Percentiles rank a stretch among this genome's conserved stretches.
phyloP scores from a whole-genome alignment of 1,140 invertebrate species.

The Heliconius himera region DNA sequence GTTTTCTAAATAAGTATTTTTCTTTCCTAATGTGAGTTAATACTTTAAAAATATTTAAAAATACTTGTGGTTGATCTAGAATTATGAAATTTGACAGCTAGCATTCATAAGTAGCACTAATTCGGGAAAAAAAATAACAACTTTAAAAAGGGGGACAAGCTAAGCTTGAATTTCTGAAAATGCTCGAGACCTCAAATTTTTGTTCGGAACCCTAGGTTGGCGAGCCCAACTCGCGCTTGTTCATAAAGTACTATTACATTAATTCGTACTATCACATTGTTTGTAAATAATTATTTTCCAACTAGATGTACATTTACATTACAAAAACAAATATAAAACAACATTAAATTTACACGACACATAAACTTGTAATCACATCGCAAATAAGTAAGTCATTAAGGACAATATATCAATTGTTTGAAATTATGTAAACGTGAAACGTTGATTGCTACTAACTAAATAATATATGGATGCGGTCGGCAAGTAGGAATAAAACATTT shows the following conservation, averaged over 20 bases:
- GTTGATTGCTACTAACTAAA: not conserved
- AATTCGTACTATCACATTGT: not conserved
- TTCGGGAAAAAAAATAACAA: too few species aligned
- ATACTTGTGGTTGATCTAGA: too few species aligned
- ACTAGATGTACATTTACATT: not conserved
- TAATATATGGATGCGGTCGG: not conserved
- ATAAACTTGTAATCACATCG: not conserved
- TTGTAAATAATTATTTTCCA: not conserved
- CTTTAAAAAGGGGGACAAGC: too few species aligned
- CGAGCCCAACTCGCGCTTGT: too few species aligned
- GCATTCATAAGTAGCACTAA: too few species aligned
- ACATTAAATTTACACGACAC: constrained; percentile 7
- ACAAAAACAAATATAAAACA: not conserved
- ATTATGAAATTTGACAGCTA: too few species aligned
- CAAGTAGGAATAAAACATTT: not conserved
- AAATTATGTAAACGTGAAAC: constrained; percentile 1
- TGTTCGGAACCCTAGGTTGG: too few species aligned
- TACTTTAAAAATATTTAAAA: too few species aligned
- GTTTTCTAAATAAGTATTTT: too few species aligned
- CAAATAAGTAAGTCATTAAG: constrained; percentile 6
- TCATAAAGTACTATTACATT: not conserved
- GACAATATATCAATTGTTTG: constrained; percentile 1
- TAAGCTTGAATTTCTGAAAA: too few species aligned
- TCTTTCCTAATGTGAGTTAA: too few species aligned
- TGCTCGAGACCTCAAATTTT: too few species aligned